Base-by-base conservation (phyloP, 2,888 invertebrate species). In the Cancer borealis region DNA sequence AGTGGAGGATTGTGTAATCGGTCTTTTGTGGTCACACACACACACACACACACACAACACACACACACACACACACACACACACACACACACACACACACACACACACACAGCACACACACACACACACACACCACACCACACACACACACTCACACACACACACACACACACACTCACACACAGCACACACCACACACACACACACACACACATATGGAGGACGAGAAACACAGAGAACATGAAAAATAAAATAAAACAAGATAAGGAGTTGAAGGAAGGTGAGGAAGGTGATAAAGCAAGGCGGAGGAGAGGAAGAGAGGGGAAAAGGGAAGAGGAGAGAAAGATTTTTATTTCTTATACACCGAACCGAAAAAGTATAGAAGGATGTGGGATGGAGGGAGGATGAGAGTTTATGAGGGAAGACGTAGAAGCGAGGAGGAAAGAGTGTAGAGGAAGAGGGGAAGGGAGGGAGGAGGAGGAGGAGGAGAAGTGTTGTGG, bases 381-480 rank as follows among this genome's bases (percentile, higher is more conserved):
- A 66, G n/a, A 66, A 66, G 8, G 66, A 73, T n/a, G n/a, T 73
- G 17, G n/a, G 6, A 73, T 73, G n/a, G n/a, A 21, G 21, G n/a
- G 10, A 73, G 2, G 26, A 26, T 0, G 26, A 26, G 10, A n/a
- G 73, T 5, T 73, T 73, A 73, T 26, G 26, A 26, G 73, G 21
- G 73, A 73, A 73, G 73, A 73, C 73, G 73, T 73, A 73, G 73
- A 73, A 73, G 73, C 73, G 73, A 73, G 73, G 21, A 73, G 73
- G 60, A 60, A 73, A 73, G 73, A 73, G 73, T 73, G 73, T 73
- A 26, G 73, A 39, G 84, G 73, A 4, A 3, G 54, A 10, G 54
- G 54, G 17, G n/a, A n/a, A 73, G 21, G n/a, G n/a, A 21, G 21
- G n/a, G 54, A 14, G 10, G 10, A 54, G 73, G n/a, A 26, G n/a